Percentiles rank a stretch among this genome's conserved stretches.
Conservation (phyloP, 2,888 invertebrate species). For the Nyleta sp. region DNA sequence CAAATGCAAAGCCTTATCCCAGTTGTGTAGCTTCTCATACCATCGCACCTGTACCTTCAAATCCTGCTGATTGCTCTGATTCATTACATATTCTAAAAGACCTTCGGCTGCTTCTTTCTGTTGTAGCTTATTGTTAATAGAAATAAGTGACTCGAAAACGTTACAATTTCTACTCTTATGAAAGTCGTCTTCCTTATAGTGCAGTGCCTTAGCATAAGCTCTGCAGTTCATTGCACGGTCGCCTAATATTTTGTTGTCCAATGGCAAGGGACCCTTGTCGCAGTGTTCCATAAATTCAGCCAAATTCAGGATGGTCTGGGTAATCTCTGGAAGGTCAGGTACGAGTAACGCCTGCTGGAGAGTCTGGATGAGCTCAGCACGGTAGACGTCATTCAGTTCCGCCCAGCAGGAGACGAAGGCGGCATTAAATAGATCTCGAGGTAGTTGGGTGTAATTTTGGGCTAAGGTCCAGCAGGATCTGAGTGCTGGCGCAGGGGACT, state of each 20-base stretch:
- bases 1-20: conserved; percentile 96
- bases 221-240: conserved; percentile 97
- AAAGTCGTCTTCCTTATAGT: conserved; percentile 97
- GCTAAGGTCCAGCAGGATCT: conserved; percentile 96
- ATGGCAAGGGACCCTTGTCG: conserved; percentile 96
- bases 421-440: conserved; percentile 98
- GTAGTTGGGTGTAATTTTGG: conserved; percentile 97
- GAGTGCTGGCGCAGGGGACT: conserved; percentile 97
- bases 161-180: conserved; percentile 91
- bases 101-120: conserved; percentile 99
- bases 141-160: conserved; percentile 96
- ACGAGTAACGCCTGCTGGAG: conserved; percentile 95
- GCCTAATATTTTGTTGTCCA: conserved; percentile 93
- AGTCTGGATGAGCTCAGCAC: conserved; percentile 92
- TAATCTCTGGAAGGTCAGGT: conserved; percentile 97
- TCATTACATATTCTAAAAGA: conserved; percentile 94
- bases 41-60: conserved; percentile 92
- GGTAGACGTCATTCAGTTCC: conserved; percentile 91
- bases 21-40: conserved; percentile 99
- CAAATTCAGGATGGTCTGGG: conserved; percentile 97
- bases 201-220: conserved; percentile 91
- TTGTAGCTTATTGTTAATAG: conserved; percentile 98
- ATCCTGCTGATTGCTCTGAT: conserved; percentile 85
- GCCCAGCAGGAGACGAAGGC: conserved; percentile 99
- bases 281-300: conserved; percentile 99